phyloP scores from a whole-genome alignment of 2,888 invertebrate genomes.

The Aporophyla nigra region DNA sequence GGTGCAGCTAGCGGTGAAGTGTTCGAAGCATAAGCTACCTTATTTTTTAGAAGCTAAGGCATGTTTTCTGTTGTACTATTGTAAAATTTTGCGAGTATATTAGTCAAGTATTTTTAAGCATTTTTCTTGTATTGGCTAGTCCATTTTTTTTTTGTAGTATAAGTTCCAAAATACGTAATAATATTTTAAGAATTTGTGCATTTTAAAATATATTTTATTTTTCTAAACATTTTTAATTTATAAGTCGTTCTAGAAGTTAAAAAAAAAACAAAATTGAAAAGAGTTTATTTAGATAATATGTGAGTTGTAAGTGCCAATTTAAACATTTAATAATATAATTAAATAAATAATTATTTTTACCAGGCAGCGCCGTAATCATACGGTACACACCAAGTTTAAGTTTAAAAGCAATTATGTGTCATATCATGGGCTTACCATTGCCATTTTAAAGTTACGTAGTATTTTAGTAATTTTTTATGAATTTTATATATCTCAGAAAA shows the following conservation, averaged over 20 bases:
- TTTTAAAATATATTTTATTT: constrained; percentile 35
- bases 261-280: not conserved
- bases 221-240: not conserved
- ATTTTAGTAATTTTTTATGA: constrained; percentile 12
- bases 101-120: constrained; percentile 53
- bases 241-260: not conserved
- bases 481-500: constrained; percentile 28
- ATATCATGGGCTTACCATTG: constrained; percentile 14
- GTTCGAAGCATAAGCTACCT: constrained; percentile 78
- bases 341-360: not conserved
- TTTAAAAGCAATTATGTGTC: constrained; percentile 1
- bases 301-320: constrained; percentile 48
- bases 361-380: constrained; percentile 53
- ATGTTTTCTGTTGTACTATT: constrained; percentile 40
- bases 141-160: not conserved
- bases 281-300: constrained; percentile 15
- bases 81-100: constrained; percentile 27
- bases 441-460: constrained; percentile 41
- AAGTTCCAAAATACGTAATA: constrained; percentile 36
- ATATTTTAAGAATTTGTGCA: constrained; percentile 30
- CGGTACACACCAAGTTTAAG: constrained; percentile 29
- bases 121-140: constrained; percentile 22
- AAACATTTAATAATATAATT: constrained; percentile 1
- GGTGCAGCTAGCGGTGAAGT: constrained; percentile 93
- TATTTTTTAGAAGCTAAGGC: constrained; percentile 13